Percentiles rank a stretch among this genome's conserved stretches.
These are phyloP conservation scores for Callionymus lyra DNA, from an alignment of 2,113 vertebrate species.

Conservation along the genomic window DNA sequence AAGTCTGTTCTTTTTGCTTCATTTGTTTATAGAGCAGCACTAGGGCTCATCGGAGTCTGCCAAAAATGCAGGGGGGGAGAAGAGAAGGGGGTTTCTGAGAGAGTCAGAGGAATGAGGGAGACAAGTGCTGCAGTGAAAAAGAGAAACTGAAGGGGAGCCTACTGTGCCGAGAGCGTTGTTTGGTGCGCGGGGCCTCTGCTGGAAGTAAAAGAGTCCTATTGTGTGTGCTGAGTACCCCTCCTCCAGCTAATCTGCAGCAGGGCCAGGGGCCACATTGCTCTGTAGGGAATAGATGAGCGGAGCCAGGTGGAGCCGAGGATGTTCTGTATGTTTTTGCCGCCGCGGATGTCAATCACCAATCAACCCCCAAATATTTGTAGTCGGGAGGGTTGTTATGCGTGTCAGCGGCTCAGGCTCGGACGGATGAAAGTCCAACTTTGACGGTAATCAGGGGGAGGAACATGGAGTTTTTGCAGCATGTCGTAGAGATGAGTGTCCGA, in stretches of 20 bases:
- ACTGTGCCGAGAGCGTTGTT: conserved; percentile 53
- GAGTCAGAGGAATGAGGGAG: conserved; percentile 12
- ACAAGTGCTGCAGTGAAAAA: conserved; percentile 32
- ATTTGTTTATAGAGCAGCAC: conserved; percentile 49
- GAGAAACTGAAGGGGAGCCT: conserved; percentile 29
- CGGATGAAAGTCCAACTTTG: too few relatives aligned
- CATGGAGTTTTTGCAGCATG: too few relatives aligned
- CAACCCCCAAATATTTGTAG: neutral
- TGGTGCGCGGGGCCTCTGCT: conserved; percentile 33
- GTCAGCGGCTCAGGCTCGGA: neutral
- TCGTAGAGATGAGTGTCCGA: too few relatives aligned
- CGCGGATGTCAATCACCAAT: conserved; percentile 18
- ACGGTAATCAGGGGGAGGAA: too few relatives aligned
- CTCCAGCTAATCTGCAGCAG: conserved; percentile 50
- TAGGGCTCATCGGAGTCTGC: too few relatives aligned
- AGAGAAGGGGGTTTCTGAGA: neutral
- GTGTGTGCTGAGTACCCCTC: conserved; percentile 53
- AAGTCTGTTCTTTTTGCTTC: conserved; percentile 24
- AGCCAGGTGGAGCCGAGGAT: conserved; percentile 37
- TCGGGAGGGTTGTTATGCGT: neutral
- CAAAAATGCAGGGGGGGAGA: conserved; percentile 20
- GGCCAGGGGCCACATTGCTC: conserved; percentile 60
- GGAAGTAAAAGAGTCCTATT: conserved; percentile 57
- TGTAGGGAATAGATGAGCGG: conserved; percentile 47
- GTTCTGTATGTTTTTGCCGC: conserved; percentile 23